phyloP scores from a whole-genome alignment of 2,888 invertebrate species.

The Physocephala rufipes region DNA sequence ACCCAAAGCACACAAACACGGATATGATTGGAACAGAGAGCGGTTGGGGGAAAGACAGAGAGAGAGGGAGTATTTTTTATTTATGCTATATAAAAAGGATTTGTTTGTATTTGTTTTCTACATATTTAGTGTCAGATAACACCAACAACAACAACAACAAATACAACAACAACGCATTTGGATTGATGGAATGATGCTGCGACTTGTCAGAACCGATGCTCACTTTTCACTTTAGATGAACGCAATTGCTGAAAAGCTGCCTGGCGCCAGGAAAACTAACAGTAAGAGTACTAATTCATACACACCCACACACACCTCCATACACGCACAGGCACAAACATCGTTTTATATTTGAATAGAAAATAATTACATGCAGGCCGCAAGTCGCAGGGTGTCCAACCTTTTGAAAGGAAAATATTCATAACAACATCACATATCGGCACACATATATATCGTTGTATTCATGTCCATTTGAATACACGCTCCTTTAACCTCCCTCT shows the following conservation, averaged over 20 bases:
- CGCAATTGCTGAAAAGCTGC: conserved; percentile 59
- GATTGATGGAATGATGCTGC: not conserved
- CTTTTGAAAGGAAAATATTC: too few species aligned
- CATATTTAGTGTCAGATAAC: too few species aligned
- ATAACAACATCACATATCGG: too few species aligned
- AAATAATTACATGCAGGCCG: not conserved
- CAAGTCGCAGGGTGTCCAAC: not conserved
- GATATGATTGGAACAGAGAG: too few species aligned
- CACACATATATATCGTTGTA: too few species aligned
- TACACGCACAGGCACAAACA: conserved; percentile 1
- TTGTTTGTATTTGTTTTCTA: not conserved
- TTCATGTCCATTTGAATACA: not conserved
- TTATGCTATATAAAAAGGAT: not conserved
- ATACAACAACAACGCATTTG: too few species aligned
- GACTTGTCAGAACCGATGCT: not conserved
- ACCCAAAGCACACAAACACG: too few species aligned
- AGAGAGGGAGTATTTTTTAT: conserved; percentile 1
- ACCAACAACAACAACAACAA: too few species aligned
- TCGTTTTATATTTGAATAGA: not conserved
- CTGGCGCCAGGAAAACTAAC: conserved; percentile 61
- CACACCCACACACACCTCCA: not conserved
- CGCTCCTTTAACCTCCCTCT: not conserved
- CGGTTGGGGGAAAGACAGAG: not conserved
- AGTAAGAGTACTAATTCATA: conserved; percentile 24
- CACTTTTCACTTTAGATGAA: conserved; percentile 20